phyloP scores from a whole-genome alignment of 2,888 invertebrate genomes.

The Callyntrura guangdongensis region DNA sequence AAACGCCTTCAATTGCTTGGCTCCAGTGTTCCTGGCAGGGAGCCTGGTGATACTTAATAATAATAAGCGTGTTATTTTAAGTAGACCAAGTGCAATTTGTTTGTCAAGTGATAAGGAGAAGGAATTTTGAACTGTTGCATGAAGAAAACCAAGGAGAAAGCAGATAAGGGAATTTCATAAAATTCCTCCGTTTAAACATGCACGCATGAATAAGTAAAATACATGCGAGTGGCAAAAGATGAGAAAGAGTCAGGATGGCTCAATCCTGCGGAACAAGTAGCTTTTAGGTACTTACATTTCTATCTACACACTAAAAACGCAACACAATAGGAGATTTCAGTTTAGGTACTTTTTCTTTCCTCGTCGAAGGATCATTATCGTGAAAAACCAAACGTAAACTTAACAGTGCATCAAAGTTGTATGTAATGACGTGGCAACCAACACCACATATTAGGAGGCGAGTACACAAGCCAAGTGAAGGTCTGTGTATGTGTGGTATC shows the following conservation, averaged over 20 bases:
- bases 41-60: not conserved
- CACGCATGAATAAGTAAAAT: not conserved
- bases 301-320: too few species aligned
- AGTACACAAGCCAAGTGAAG: not conserved
- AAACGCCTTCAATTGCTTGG: too few species aligned
- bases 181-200: slow-evolving; percentile 2
- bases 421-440: not conserved
- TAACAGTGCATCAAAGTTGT: not conserved
- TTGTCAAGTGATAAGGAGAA: not conserved
- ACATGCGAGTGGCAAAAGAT: not conserved
- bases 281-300: not conserved
- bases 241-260: not conserved
- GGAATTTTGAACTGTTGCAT: not conserved
- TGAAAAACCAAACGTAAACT: not conserved
- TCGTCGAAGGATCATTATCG: too few species aligned
- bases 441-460: not conserved
- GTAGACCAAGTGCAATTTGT: not conserved
- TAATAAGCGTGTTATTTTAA: not conserved
- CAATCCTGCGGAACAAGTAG: not conserved
- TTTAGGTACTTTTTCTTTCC: too few species aligned
- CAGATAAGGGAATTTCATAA: not conserved
- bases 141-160: not conserved
- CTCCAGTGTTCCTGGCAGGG: not conserved
- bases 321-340: too few species aligned
- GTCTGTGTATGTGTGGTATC: not conserved